phyloP scores from a whole-genome alignment of 2,888 invertebrate genomes.

The Idaea aversata region DNA sequence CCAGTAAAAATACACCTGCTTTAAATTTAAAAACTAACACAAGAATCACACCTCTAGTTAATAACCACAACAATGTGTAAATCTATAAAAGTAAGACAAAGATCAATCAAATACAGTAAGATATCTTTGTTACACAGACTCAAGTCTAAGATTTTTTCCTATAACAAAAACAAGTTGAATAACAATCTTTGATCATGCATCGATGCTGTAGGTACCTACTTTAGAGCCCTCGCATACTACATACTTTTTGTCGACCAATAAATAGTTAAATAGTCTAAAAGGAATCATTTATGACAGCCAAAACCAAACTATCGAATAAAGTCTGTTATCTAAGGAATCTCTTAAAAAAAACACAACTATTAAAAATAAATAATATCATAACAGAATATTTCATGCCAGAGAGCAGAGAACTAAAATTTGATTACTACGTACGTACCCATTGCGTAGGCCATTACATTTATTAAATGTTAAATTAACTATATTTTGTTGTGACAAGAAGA shows the following conservation, averaged over 20 bases:
- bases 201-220: neutral
- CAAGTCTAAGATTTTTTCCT: neutral
- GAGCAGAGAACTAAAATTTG: no score
- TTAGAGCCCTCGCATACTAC: neutral
- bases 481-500: no score
- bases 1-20: neutral
- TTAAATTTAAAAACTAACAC: neutral
- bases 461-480: no score
- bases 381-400: no score
- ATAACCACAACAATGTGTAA: neutral
- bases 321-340: no score
- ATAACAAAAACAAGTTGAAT: neutral
- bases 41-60: neutral
- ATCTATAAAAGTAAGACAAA: neutral
- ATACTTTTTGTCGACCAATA: neutral
- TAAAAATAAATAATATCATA: no score
- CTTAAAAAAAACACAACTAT: no score
- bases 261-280: no score
- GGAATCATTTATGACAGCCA: no score
- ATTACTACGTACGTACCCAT: no score
- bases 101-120: neutral
- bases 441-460: no score
- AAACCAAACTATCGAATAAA: no score
- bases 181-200: neutral
- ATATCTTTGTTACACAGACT: neutral